Conservation (phyloP, 2,888 invertebrate genomes). For the Tenthredo mesomela region DNA sequence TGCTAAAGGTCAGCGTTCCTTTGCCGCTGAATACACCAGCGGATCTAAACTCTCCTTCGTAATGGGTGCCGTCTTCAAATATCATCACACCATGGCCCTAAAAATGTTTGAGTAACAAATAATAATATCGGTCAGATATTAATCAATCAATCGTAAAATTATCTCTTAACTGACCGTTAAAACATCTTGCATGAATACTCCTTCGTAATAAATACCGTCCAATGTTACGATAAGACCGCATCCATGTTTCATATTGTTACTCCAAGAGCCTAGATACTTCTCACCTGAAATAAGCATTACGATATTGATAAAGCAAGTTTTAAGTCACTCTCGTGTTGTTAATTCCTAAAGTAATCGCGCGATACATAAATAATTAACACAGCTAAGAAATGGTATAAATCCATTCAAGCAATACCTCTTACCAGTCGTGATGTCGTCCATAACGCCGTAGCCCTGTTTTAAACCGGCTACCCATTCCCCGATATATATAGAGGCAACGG, state of each 20-base stretch:
- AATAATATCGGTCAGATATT: not conserved
- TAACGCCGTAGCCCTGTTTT: constrained; percentile 92
- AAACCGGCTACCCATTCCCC: constrained; percentile 91
- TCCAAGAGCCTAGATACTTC: constrained; percentile 95
- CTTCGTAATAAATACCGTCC: constrained; percentile 95
- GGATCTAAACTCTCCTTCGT: constrained; percentile 92
- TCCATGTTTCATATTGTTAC: constrained; percentile 90
- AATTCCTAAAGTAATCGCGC: not conserved
- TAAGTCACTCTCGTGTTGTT: not conserved
- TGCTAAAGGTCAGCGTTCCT: constrained; percentile 89
- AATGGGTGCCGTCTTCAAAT: constrained; percentile 92
- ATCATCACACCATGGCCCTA: constrained; percentile 94
- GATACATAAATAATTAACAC: not conserved
- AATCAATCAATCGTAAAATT: not conserved
- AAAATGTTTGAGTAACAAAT: constrained; percentile 55
- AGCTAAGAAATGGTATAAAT: not conserved
- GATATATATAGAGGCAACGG: constrained; percentile 90
- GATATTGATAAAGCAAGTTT: not conserved
- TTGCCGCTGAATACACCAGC: constrained; percentile 90
- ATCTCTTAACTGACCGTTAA: constrained; percentile 85
- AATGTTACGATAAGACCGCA: constrained; percentile 92
- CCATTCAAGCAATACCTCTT: constrained; percentile 46
- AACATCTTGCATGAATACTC: constrained; percentile 89
- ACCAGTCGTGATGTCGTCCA: constrained; percentile 91
- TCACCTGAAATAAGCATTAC: constrained; percentile 80